Conservation (phyloP, 2,888 invertebrate species). For the Cheilosia variabilis region DNA sequence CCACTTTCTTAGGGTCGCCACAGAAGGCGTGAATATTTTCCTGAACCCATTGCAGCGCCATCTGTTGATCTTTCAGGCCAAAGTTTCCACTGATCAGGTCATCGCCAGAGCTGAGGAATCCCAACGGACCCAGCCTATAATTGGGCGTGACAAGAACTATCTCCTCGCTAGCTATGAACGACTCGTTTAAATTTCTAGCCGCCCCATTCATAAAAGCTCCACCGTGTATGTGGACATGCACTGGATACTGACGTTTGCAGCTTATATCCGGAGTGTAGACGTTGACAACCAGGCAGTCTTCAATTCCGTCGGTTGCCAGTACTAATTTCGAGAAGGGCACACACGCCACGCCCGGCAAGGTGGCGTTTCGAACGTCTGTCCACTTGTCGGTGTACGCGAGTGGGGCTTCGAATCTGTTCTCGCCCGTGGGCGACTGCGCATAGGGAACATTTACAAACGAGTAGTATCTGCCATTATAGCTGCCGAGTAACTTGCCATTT, state of each 20-base stretch:
- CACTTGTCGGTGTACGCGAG: not conserved
- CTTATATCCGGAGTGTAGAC: constrained; percentile 3
- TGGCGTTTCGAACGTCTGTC: constrained; percentile 9
- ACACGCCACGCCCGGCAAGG: not conserved
- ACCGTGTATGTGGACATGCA: constrained; percentile 4
- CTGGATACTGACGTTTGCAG: not conserved
- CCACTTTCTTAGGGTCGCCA: constrained; percentile 88
- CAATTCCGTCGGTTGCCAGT: not conserved
- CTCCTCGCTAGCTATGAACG: constrained; percentile 79
- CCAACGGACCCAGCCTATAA: constrained; percentile 88
- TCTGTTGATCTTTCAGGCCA: constrained; percentile 89
- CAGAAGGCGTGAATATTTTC: constrained; percentile 88
- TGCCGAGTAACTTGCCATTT: constrained; percentile 8
- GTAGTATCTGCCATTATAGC: constrained; percentile 15
- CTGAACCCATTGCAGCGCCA: constrained; percentile 88
- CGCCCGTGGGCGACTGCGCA: constrained; percentile 5
- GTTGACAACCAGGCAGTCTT: constrained; percentile 23
- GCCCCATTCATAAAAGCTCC: constrained; percentile 16
- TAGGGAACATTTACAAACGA: constrained; percentile 19
- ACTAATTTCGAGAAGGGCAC: not conserved
- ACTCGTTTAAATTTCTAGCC: not conserved
- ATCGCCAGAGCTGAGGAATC: constrained; percentile 90
- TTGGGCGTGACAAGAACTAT: constrained; percentile 88
- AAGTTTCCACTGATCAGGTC: constrained; percentile 88
- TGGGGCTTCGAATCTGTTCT: constrained; percentile 11